These are phyloP conservation scores for Menidia menidia DNA, from an alignment of 2,797 vertebrate genomes.

Conservation along the genomic window DNA sequence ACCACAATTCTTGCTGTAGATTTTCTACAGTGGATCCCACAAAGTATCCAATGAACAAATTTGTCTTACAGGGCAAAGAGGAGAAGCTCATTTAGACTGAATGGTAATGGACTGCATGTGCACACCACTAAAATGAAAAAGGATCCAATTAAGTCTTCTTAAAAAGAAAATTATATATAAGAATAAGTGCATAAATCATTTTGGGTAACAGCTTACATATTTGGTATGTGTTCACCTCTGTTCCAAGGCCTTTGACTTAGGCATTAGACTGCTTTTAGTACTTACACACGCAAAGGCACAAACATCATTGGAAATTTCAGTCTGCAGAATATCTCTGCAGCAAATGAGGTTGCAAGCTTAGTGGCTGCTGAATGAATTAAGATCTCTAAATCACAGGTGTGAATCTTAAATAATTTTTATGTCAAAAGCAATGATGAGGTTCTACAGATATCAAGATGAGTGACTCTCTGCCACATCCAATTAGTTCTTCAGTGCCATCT, in stretches of 20 bases:
- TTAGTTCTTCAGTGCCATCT: conserved; percentile 69
- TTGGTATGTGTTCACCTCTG: background rate
- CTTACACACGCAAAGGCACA: background rate
- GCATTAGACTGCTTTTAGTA: too few species aligned
- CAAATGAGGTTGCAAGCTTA: conserved; percentile 29
- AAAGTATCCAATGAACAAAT: conserved; percentile 44
- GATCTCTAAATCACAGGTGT: conserved; percentile 54
- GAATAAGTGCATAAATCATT: conserved; percentile 23
- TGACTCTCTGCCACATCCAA: conserved; percentile 70
- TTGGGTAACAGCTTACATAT: conserved; percentile 11
- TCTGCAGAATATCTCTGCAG: conserved; percentile 14
- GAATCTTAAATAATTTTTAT: conserved; percentile 53
- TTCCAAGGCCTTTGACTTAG: background rate
- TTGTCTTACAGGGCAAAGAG: conserved; percentile 60
- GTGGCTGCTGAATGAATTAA: conserved; percentile 52
- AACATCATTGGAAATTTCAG: conserved; percentile 4
- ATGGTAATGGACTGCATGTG: conserved; percentile 47
- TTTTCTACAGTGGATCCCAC: background rate
- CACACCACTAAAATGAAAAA: conserved; percentile 21
- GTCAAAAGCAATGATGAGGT: conserved; percentile 67
- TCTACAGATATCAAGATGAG: conserved; percentile 54
- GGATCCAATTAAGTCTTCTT: conserved; percentile 22
- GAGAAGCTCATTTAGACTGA: conserved; percentile 41
- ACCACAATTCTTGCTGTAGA: background rate
- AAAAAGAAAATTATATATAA: conserved; percentile 39